phyloP scores from a whole-genome alignment of 2,888 invertebrate genomes.

The Xanthia togata region DNA sequence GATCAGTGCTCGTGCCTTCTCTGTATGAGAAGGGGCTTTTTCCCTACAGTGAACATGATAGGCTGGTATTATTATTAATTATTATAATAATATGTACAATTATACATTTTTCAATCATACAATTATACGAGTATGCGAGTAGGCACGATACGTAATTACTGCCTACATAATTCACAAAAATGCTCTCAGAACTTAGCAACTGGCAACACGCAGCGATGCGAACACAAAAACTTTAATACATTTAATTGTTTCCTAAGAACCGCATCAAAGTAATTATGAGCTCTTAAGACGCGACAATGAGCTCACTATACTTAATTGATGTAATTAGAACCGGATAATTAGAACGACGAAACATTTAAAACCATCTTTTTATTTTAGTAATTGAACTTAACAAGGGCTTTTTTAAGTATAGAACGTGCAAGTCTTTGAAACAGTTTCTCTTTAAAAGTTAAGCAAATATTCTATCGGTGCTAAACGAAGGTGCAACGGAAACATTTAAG shows the following conservation, averaged over 20 bases:
- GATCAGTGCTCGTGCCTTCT: too few relatives aligned
- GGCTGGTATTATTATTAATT: too few relatives aligned
- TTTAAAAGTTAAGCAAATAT: constrained; percentile 26
- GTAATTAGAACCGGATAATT: constrained; percentile 73
- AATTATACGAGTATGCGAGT: background rate
- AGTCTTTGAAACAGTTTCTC: constrained; percentile 17
- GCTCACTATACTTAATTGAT: constrained; percentile 73
- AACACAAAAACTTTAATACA: constrained; percentile 57
- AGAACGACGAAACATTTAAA: constrained; percentile 60
- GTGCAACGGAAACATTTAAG: constrained; percentile 16
- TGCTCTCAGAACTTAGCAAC: constrained; percentile 54
- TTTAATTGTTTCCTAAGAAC: constrained; percentile 74
- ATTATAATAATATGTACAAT: too few relatives aligned
- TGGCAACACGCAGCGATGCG: constrained; percentile 32
- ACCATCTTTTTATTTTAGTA: constrained; percentile 44
- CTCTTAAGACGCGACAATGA: constrained; percentile 69
- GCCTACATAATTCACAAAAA: constrained; percentile 44
- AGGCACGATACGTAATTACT: background rate
- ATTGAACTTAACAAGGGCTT: constrained; percentile 51
- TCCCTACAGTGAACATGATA: too few relatives aligned
- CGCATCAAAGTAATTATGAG: constrained; percentile 62
- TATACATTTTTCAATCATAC: background rate
- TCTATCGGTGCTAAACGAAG: constrained; percentile 4
- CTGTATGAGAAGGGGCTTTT: too few relatives aligned
- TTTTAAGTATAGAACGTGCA: constrained; percentile 41